A percentile compares a stretch with the other conserved stretches of the same genome.
Evolutionary conservation across 2,113 vertebrate genomes (phyloP).

Genomic region (Falco punctatus): DNA sequence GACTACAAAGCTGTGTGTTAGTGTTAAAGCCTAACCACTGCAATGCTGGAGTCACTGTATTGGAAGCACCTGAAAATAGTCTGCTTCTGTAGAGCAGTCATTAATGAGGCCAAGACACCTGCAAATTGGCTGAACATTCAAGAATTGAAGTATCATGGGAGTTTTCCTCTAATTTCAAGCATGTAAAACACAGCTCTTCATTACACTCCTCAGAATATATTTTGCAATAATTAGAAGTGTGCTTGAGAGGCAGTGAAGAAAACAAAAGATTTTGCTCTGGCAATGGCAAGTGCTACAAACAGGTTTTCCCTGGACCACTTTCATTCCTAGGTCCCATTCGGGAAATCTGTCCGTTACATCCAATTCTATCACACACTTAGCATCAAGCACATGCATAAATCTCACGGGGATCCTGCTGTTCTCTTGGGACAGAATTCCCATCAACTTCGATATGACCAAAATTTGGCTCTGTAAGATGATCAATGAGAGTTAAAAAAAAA

Average conservation of each 20-base stretch:
- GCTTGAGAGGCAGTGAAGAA: not conserved
- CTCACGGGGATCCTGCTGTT: not conserved
- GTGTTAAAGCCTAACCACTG: not conserved
- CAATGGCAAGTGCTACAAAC: not conserved
- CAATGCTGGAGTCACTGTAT: not conserved
- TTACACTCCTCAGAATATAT: slow-evolving; percentile 11
- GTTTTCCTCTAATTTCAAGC: slow-evolving; percentile 19
- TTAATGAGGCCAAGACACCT: slow-evolving; percentile 19
- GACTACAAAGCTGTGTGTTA: not conserved
- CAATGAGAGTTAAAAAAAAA: not conserved
- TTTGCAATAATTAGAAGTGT: slow-evolving; percentile 17
- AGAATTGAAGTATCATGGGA: not conserved
- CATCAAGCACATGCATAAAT: not conserved
- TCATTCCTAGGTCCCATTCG: not conserved
- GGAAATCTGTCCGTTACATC: not conserved
- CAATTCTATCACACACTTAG: not conserved
- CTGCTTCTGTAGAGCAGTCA: not conserved
- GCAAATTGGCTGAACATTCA: slow-evolving; percentile 6
- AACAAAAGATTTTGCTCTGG: not conserved
- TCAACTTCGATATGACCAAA: not conserved
- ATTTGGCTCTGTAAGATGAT: not conserved
- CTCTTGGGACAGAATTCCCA: not conserved
- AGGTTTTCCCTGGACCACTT: not conserved
- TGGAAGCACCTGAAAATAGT: not conserved
- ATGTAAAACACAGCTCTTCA: slow-evolving; percentile 30